Evolutionary conservation across 2,888 invertebrate species (phyloP), one percentile per base, ranked within the genome.

Genomic region (Chrysolina oricalcia): DNA sequence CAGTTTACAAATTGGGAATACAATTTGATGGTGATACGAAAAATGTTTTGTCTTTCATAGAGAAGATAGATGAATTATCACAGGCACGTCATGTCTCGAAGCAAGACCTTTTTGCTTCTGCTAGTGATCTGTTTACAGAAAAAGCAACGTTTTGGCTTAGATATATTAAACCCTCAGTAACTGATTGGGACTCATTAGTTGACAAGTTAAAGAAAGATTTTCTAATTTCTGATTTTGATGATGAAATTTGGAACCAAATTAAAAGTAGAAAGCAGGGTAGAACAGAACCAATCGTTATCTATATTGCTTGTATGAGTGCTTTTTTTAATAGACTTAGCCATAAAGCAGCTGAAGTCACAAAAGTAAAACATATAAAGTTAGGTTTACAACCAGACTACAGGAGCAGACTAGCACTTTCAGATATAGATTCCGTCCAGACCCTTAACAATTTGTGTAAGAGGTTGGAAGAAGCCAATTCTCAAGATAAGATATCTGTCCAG

Each of bases 61-160:
- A 71, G 40, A 43, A 50, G 15, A 62, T 70, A 23, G 71, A 63
- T 27, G 56, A 53, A 17, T 53, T 66, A 21, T 48, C 65, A 13
- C 23, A 43, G 15, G 59, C 66, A 11, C 19, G 66, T 15, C 59
- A 43, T 65, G 66, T 66, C 43, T 41, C 41, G 19, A 66, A 66
- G 56, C n/a, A 17, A 17, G 66, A 65, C 40, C 66, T 72, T 27
- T 72, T 72, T 21, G 72, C 65, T 40, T 72, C 72, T 2, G 66
- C 59, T 56, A 64, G 66, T 56, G 66, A 66, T 53, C 56, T 66
- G 19, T 72, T 72, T 53, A 66, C 63, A 15, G 64, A 50, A 48
- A 71, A 71, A 27, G 27, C 27, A 3, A 27, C 27, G 27, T 27
- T 27, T 15, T 46, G n/a, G 46, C n/a, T 46, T 5, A 41, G 72